These are phyloP conservation scores for Rotaria magnacalcarata DNA, from an alignment of 2,888 invertebrate species.

Conservation along the genomic window DNA sequence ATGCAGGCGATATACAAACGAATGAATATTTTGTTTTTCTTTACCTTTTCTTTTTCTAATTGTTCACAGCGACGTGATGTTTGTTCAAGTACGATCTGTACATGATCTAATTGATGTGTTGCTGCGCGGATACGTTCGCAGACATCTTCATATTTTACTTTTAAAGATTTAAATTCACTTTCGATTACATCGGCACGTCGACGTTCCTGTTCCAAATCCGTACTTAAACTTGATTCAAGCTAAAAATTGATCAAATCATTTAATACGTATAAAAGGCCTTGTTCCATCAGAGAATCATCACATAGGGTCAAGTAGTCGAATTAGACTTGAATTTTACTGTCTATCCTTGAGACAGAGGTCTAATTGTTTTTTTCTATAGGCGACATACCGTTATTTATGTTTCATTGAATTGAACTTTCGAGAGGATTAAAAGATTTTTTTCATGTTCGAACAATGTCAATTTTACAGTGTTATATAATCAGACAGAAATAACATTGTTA, in stretches of 20 bases:
- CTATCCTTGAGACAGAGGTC: too few species aligned
- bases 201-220: neutral
- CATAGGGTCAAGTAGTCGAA: too few species aligned
- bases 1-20: neutral
- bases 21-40: neutral
- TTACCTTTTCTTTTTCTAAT: conserved; percentile 25
- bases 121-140: neutral
- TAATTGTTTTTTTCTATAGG: too few species aligned
- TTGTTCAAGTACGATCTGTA: neutral
- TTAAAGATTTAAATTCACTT: neutral
- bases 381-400: too few species aligned
- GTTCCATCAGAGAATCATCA: too few species aligned
- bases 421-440: too few species aligned
- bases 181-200: neutral
- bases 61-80: neutral
- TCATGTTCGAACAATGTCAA: too few species aligned
- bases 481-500: too few species aligned
- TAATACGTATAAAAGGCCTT: too few species aligned
- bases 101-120: neutral
- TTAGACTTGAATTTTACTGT: too few species aligned
- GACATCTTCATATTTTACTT: conserved; percentile 15
- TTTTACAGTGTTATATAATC: too few species aligned
- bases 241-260: neutral
- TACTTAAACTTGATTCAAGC: neutral
- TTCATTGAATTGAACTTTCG: too few species aligned